Conservation (phyloP, 2,797 vertebrate genomes). For the Catostomus latipinnis region DNA sequence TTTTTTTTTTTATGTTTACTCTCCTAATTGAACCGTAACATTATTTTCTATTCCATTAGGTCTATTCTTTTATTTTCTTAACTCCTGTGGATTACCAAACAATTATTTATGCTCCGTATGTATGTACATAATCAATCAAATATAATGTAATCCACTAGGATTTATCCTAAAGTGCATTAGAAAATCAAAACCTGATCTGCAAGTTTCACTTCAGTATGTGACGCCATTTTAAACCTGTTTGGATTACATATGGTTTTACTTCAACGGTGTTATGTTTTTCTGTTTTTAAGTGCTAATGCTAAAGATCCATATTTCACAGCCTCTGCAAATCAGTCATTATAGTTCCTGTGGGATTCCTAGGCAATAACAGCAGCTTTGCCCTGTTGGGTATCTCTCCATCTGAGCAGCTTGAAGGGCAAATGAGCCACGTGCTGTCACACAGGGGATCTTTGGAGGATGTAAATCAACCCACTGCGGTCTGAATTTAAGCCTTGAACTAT, state of each 20-base stretch:
- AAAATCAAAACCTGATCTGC: not conserved
- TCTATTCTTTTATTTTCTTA: slow-evolving; percentile 7
- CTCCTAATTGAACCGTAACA: too few species aligned
- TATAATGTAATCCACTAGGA: not conserved
- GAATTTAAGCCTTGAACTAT: slow-evolving; percentile 30
- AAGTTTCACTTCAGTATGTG: not conserved
- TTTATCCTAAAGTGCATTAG: not conserved
- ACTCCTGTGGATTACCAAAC: slow-evolving; percentile 13
- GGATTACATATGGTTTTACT: not conserved
- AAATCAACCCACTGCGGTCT: slow-evolving; percentile 31
- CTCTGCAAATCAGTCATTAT: slow-evolving; percentile 7
- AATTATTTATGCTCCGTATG: slow-evolving; percentile 17
- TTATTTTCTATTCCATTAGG: not conserved
- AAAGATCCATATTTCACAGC: slow-evolving; percentile 10
- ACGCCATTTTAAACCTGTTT: not conserved
- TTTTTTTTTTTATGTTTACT: not conserved
- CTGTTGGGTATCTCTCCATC: not conserved
- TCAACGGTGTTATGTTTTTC: not conserved
- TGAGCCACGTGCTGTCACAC: slow-evolving; percentile 1
- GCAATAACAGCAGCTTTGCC: slow-evolving; percentile 15
- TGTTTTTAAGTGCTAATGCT: not conserved
- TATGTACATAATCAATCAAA: not conserved
- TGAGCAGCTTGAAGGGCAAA: slow-evolving; percentile 24
- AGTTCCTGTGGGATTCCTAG: not conserved
- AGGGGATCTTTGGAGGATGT: slow-evolving; percentile 16